Base-by-base conservation (phyloP, 2,888 invertebrate species). In the Axea sp. region DNA sequence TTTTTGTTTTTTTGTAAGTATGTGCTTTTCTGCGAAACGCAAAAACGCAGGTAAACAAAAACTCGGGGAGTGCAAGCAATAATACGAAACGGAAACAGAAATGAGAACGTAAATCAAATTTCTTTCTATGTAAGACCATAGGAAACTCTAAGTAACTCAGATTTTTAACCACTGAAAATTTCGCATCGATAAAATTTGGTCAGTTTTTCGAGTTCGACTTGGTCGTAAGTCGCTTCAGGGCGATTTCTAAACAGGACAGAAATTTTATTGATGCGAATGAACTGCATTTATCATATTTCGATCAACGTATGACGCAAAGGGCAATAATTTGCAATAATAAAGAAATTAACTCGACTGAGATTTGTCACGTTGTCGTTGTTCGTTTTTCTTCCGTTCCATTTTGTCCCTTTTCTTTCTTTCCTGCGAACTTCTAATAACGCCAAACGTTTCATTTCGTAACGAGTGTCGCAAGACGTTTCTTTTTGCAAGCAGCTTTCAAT, bases 61-160 rank as follows among this genome's bases (percentile, higher is more conserved):
- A 33, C 30, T 60, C 60, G 64, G 57, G 67, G 59, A 69, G 77
- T 76, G 76, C 77, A 77, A 77, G 78, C 76, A 73, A 76, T 68
- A 59, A 81, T 83, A 84, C 81, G 82, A 85, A 85, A 85, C 82
- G 81, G 80, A 83, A 85, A 86, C 81, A 83, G 81, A 85, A 86
- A 83, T 81, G 82, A 86, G 80, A 84, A 85, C 84, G 82, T 78
- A 85, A 76, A 82, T 77, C 9, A 26, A 39, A 49, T 33, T 51
- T 49, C 31, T 41, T 26, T 51, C 30, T 49, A 33, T 41, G 19
- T 67, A 37, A 55, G 45, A 28, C 14, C 43, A 15, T 6, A 57
- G 17, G 19, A 39, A 17, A 43, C 9, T 30, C 35, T 45, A 64
- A 43, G 17, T 43, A 65, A 64, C 51, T 64, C 33, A 22, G 30